These are phyloP conservation scores for Pandemis corylana DNA, from an alignment of 2,888 invertebrate species.

Conservation along the genomic window DNA sequence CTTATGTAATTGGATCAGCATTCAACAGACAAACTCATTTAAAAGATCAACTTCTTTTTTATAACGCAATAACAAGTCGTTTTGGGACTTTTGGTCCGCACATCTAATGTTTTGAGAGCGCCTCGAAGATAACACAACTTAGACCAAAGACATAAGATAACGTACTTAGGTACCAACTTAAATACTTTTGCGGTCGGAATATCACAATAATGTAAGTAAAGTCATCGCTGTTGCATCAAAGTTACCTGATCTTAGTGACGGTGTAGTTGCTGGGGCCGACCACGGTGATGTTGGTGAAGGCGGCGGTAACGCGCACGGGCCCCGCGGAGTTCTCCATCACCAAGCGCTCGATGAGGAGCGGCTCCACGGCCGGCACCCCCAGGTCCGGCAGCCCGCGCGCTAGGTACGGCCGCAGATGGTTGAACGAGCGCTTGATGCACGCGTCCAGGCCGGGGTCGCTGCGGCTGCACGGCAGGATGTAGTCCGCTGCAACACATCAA, in stretches of 20 bases:
- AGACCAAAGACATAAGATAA: too few species aligned
- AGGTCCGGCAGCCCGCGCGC: conserved; percentile 89
- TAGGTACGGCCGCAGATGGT: conserved; percentile 89
- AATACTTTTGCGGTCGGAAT: too few species aligned
- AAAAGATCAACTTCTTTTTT: background rate
- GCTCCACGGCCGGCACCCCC: conserved; percentile 90
- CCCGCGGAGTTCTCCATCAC: conserved; percentile 92
- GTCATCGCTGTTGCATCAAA: too few species aligned
- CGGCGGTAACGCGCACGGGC: conserved; percentile 89
- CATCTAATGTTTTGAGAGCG: background rate
- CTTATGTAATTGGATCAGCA: background rate
- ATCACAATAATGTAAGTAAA: too few species aligned
- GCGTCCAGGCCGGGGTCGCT: conserved; percentile 87
- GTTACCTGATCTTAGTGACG: conserved; percentile 86
- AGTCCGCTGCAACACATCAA: conserved; percentile 86
- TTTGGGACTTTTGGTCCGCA: background rate
- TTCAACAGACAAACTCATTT: background rate
- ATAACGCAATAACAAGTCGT: background rate
- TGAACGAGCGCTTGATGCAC: conserved; percentile 89
- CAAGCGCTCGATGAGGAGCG: conserved; percentile 88
- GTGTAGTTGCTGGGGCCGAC: conserved; percentile 91
- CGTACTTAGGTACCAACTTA: too few species aligned
- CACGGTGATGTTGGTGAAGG: conserved; percentile 90
- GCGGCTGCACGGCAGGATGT: conserved; percentile 88
- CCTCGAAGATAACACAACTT: too few species aligned